These are phyloP conservation scores for Podarcis raffonei DNA, from an alignment of 2,113 vertebrate species.

Conservation along the genomic window DNA sequence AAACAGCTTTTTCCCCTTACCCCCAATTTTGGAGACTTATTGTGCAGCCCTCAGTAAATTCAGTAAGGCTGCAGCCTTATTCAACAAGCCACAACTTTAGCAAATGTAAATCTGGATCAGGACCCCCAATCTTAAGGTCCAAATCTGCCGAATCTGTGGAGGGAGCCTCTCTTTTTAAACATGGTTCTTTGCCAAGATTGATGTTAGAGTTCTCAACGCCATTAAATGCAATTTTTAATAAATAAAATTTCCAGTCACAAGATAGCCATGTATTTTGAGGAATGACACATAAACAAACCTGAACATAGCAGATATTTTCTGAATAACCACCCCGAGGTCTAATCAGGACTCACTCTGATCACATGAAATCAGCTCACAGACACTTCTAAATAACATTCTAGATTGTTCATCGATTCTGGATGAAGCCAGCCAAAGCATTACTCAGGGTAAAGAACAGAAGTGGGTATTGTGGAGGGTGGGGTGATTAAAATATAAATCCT, in stretches of 20 bases:
- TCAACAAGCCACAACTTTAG: too few relatives aligned
- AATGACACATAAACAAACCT: not conserved
- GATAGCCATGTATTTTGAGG: not conserved
- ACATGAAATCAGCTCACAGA: not conserved
- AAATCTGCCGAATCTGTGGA: too few relatives aligned
- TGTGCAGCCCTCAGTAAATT: too few relatives aligned
- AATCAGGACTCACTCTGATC: not conserved
- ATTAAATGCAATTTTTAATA: not conserved
- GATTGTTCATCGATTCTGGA: not conserved
- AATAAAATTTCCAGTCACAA: not conserved
- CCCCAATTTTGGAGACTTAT: not conserved
- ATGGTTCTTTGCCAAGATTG: too few relatives aligned
- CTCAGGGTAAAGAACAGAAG: not conserved
- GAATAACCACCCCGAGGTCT: not conserved
- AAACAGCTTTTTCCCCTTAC: not conserved
- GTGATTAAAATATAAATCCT: too few relatives aligned
- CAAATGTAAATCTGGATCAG: too few relatives aligned
- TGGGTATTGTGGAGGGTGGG: too few relatives aligned
- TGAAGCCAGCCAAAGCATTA: not conserved
- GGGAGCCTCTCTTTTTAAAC: too few relatives aligned
- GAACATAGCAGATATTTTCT: not conserved
- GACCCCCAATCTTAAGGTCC: too few relatives aligned
- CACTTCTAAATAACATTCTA: not conserved
- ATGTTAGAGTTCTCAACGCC: not conserved
- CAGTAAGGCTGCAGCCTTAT: too few relatives aligned